phyloP scores from a whole-genome alignment of 2,113 vertebrate genomes.

The Setophaga coronata region DNA sequence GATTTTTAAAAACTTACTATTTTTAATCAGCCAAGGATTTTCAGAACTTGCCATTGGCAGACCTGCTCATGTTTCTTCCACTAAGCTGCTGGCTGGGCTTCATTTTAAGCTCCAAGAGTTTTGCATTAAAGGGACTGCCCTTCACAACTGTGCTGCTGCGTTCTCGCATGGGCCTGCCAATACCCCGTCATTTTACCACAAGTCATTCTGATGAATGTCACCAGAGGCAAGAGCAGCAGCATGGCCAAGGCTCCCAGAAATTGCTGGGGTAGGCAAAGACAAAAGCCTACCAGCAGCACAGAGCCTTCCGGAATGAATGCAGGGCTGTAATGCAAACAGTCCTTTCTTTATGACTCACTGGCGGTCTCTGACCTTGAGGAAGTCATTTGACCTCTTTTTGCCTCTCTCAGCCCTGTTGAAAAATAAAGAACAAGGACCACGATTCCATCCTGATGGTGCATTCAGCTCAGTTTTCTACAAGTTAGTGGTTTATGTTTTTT shows the following conservation, averaged over 20 bases:
- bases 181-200: not conserved
- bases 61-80: not conserved
- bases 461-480: not conserved
- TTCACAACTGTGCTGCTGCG: not conserved
- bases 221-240: not conserved
- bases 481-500: not conserved
- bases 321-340: conserved; percentile 44
- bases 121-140: not conserved
- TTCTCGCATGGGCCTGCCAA: not conserved
- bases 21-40: not conserved
- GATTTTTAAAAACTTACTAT: not conserved
- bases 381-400: conserved; percentile 48
- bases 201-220: not conserved
- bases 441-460: not conserved
- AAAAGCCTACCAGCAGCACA: not conserved
- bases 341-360: conserved; percentile 49
- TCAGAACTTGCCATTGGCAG: not conserved
- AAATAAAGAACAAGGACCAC: not conserved
- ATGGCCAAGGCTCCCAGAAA: not conserved
- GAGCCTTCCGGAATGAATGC: not conserved
- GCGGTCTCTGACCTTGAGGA: conserved; percentile 51
- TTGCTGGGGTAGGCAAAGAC: not conserved
- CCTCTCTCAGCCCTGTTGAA: not conserved
- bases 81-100: not conserved
- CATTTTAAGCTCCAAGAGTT: not conserved